These are phyloP conservation scores for Menidia menidia DNA, from an alignment of 2,797 vertebrate species.

Conservation along the genomic window DNA sequence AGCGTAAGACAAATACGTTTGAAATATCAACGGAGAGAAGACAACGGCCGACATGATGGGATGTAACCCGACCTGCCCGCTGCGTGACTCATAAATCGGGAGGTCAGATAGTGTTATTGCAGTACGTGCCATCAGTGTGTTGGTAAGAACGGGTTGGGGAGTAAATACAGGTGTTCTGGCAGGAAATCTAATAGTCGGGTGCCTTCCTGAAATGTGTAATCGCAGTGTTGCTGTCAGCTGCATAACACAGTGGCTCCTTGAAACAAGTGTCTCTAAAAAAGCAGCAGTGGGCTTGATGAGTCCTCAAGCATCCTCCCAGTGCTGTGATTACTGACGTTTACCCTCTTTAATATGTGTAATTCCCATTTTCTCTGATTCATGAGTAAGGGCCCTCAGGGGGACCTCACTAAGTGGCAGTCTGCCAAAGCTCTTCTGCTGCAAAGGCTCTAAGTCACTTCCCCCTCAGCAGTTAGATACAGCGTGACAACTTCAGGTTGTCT, in stretches of 20 bases:
- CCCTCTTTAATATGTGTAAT: slow-evolving; percentile 88
- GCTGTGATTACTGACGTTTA: slow-evolving; percentile 87
- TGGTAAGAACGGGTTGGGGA: slow-evolving; percentile 22
- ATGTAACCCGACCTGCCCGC: slow-evolving; percentile 28
- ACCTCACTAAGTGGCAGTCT: slow-evolving; percentile 81
- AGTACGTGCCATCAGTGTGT: slow-evolving; percentile 6
- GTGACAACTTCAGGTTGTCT: slow-evolving; percentile 75
- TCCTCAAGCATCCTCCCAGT: slow-evolving; percentile 79
- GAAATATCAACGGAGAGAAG: slow-evolving; percentile 57
- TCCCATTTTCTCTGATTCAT: slow-evolving; percentile 87
- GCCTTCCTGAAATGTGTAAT: slow-evolving; percentile 52
- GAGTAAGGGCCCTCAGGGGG: slow-evolving; percentile 82
- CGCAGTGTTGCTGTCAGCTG: slow-evolving; percentile 51
- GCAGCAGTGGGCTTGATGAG: slow-evolving; percentile 75
- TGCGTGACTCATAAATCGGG: slow-evolving; percentile 33
- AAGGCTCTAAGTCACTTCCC: slow-evolving; percentile 76
- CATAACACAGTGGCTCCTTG: slow-evolving; percentile 70
- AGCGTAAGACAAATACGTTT: slow-evolving; percentile 51
- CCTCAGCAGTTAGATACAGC: slow-evolving; percentile 68
- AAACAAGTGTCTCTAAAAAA: slow-evolving; percentile 78
- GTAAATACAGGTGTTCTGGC: slow-evolving; percentile 61
- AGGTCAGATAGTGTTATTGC: slow-evolving; percentile 33
- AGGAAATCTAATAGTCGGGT: slow-evolving; percentile 37
- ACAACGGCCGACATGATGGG: slow-evolving; percentile 39
- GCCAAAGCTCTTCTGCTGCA: slow-evolving; percentile 81